Base-by-base conservation (phyloP, 2,797 vertebrate species). In the Bryconaethiops microstoma region DNA sequence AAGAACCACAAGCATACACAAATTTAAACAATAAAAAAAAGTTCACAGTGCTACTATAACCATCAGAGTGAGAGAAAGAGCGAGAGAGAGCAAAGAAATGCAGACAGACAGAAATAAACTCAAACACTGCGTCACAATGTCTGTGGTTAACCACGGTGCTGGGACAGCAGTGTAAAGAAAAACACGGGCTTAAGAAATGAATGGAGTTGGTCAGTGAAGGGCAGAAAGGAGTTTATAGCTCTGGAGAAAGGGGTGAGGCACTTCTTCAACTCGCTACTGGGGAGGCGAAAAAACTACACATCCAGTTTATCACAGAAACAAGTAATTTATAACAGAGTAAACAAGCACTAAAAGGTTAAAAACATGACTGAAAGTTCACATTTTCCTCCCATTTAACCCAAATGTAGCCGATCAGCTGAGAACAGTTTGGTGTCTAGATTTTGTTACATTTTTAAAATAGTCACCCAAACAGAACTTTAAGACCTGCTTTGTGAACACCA, bases 71-170 rank as follows among this genome's bases (percentile, higher is more conserved):
- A 6, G n/a, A 29, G 5, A 48, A 13, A 77, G 14, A 78, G 39
- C 79, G 12, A 1, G 39, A 64, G 17, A 0, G n/a, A 50, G 73
- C 40, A 68, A 70, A 78, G 42, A 45, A 65, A 42, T 14, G 67
- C 68, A 84, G 82, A 74, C 62, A 76, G 80, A 55, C 52, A 76
- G 81, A 80, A 77, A 80, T 60, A 76, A 42, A 65, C 45, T 42
- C 35, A 69, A 45, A 48, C 10, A 5, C 62, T 65, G 55, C 40
- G 35, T 83, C 63, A 77, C 50, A 8, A 35, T 57, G 85, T 69
- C 79, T 62, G 59, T 17, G 80, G 73, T 84, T 80, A 82, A 83
- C 82, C 82, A 70, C 83, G 79, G 55, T 19, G 45, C 48, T 50
- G 48, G 63, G n/a, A 13, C 25, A 12, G 40, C 52, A 69, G 25